Percentiles rank a stretch among this genome's conserved stretches.
Conservation (phyloP, 2,888 invertebrate genomes). For the Patella pellucida region DNA sequence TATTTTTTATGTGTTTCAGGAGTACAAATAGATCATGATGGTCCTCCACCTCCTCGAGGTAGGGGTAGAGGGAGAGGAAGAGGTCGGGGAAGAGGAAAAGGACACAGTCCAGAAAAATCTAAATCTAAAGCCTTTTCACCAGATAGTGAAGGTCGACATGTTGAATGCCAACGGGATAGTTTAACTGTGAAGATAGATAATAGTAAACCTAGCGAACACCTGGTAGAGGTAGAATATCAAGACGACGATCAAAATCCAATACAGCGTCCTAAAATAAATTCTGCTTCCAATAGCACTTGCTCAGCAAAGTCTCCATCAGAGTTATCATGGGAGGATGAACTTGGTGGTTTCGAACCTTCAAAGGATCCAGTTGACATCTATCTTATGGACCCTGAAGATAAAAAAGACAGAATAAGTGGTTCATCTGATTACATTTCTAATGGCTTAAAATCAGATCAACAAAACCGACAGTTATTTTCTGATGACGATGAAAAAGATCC, state of each 20-base stretch:
- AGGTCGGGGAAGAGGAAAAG: slow-evolving; percentile 56
- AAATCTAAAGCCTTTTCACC: slow-evolving; percentile 47
- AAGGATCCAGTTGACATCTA: not conserved
- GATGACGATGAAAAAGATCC: slow-evolving; percentile 26
- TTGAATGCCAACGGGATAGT: slow-evolving; percentile 59
- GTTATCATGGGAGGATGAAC: slow-evolving; percentile 22
- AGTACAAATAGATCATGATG: slow-evolving; percentile 27
- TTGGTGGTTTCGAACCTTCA: not conserved
- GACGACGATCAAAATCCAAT: slow-evolving; percentile 42
- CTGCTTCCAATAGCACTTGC: slow-evolving; percentile 3
- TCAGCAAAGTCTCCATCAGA: slow-evolving; percentile 21
- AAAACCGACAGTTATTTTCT: not conserved
- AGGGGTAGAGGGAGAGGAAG: slow-evolving; percentile 45
- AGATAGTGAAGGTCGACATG: slow-evolving; percentile 58
- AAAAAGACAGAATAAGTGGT: not conserved
- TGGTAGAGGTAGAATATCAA: slow-evolving; percentile 58
- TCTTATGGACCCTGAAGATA: not conserved
- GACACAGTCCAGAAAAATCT: slow-evolving; percentile 46
- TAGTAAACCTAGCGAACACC: slow-evolving; percentile 45
- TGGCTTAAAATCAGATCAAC: not conserved
- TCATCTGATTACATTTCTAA: not conserved
- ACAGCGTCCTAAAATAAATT: slow-evolving; percentile 13
- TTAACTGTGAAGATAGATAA: slow-evolving; percentile 65
- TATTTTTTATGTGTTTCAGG: slow-evolving; percentile 18
- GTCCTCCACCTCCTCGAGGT: slow-evolving; percentile 28